Conservation (phyloP, 2,888 invertebrate genomes). For the Rhingia rostrata region DNA sequence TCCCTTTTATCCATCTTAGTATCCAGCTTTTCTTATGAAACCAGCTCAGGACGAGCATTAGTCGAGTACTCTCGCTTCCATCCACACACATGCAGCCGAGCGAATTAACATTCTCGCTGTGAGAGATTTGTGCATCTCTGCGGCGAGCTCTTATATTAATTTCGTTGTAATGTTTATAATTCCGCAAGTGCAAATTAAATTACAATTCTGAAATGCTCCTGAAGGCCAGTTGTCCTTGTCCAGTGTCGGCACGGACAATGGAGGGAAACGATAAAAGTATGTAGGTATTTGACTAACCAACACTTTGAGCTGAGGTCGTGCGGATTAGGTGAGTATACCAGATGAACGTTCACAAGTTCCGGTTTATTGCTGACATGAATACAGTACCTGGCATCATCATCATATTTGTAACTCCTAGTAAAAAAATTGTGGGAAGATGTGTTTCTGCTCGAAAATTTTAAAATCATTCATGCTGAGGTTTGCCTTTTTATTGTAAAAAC, state of each 20-base stretch:
- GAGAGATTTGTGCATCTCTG: constrained; percentile 57
- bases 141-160: constrained; percentile 64
- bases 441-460: too few relatives aligned
- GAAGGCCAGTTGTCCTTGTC: background rate
- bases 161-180: constrained; percentile 70
- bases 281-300: constrained; percentile 1
- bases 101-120: constrained; percentile 68
- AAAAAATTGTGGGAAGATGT: too few relatives aligned
- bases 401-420: too few relatives aligned
- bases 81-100: constrained; percentile 37
- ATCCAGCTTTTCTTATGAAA: constrained; percentile 37
- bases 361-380: background rate
- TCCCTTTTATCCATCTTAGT: constrained; percentile 60
- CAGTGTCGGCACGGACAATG: background rate
- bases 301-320: constrained; percentile 25
- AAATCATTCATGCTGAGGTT: too few relatives aligned
- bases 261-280: constrained; percentile 2
- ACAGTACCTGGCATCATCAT: too few relatives aligned
- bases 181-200: constrained; percentile 70
- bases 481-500: too few relatives aligned
- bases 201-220: constrained; percentile 40
- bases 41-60: constrained; percentile 1
- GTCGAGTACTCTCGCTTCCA: too few relatives aligned
- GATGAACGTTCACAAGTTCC: constrained; percentile 8
- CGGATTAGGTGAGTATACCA: constrained; percentile 15